Evolutionary conservation across 2,113 vertebrate species (phyloP).

Genomic region (Chionomys nivalis): DNA sequence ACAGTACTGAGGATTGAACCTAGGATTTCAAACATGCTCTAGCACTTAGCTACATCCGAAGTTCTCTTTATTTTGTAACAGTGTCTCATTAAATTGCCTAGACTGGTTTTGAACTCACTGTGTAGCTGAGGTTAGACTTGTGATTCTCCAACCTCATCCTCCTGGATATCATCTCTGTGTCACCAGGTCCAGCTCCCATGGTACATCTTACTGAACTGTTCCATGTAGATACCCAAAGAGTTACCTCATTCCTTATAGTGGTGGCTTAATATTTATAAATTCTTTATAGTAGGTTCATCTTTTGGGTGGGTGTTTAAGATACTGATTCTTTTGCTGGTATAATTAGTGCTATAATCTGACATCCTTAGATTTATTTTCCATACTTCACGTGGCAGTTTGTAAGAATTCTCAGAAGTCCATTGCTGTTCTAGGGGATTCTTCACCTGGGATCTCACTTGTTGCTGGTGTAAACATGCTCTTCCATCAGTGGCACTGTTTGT

Average conservation of each 20-base stretch:
- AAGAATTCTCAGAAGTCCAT: background rate
- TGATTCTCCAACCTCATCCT: background rate
- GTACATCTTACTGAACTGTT: background rate
- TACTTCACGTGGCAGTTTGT: background rate
- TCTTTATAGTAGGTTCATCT: background rate
- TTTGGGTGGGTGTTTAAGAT: background rate
- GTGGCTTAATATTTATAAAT: background rate
- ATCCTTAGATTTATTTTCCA: background rate
- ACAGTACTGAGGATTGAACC: background rate
- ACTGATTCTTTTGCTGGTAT: background rate
- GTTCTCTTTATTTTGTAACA: background rate
- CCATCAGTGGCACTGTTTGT: fast-evolving
- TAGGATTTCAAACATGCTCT: background rate
- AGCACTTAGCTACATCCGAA: background rate
- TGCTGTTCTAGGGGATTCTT: background rate
- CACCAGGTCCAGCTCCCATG: background rate
- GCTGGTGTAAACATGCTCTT: background rate
- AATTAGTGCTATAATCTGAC: background rate
- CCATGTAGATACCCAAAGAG: background rate
- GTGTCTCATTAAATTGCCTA: background rate
- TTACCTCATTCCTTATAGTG: background rate
- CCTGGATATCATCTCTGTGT: background rate
- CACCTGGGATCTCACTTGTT: fast-evolving
- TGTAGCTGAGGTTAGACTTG: background rate
- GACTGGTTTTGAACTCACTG: background rate